Evolutionary conservation across 1,140 invertebrate genomes (phyloP), one percentile per base, ranked within the genome.

Genomic region (Sarcophaga bullata): DNA sequence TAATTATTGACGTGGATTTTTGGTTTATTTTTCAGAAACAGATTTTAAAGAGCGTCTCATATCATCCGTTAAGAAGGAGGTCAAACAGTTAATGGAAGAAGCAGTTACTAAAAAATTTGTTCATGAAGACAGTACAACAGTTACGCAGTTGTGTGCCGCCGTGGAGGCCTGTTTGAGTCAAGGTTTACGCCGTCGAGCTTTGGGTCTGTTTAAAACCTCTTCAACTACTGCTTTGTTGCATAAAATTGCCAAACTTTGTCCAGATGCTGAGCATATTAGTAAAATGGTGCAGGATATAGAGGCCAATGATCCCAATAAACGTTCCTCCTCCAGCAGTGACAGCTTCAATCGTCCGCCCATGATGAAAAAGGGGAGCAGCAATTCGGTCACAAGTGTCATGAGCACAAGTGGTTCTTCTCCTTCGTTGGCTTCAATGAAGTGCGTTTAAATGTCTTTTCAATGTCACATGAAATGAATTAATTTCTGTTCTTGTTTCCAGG

Each of bases 1-100:
- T 80, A 58, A 80, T 58, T 72, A 72, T 8, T 17, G 8, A 72
- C 8, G 19, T 8, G 6, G n/a, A 15, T 46, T 62, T 6, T 62
- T 47, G 13, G 58, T 80, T 9, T 25, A 0, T 58, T 83, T 82
- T 84, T n/a, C 83, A 89, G 88, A 89, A 81, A 83, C 82, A 83
- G 93, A 94, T 80, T 93, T 92, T 85, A 95, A 95, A 89, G 95
- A 96, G 86, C 93, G 94, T 84, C 92, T 97, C 52, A 94, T 97
- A 73, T 92, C 93, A 73, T 92, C 92, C 84, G 95, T 97, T 15
- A 97, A 96, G 90, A 96, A 96, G 90, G 95, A 96, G 91, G 96
- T 97, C 50, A 97, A 97, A 86, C 95, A 96, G 90, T 94, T 98
- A 68, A 98, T 98, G 96, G 97, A 98, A 92, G 97, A 98, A 91